phyloP scores from a whole-genome alignment of 1,140 invertebrate genomes.

The Aphelenchoides besseyi region DNA sequence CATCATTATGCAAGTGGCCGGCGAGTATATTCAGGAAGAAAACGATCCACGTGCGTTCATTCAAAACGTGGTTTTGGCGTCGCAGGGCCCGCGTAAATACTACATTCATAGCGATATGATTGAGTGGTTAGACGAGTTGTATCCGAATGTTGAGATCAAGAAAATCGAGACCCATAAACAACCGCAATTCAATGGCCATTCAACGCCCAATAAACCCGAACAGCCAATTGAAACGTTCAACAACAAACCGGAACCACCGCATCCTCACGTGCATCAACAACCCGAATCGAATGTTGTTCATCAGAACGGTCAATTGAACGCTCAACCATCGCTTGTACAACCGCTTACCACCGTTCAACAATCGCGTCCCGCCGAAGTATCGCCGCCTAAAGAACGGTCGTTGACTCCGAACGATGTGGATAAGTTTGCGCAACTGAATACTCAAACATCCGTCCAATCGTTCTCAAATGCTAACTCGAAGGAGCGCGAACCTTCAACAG shows the following conservation, averaged over 20 bases:
- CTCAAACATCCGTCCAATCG: not conserved
- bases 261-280: not conserved
- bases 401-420: not conserved
- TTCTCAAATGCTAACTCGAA: not conserved
- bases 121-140: constrained; percentile 1
- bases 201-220: not conserved
- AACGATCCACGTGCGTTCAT: not conserved
- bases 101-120: constrained; percentile 18
- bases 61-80: constrained; percentile 16
- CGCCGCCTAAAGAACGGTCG: not conserved
- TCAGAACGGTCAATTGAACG: constrained; percentile 5
- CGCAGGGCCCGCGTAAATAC: constrained; percentile 12
- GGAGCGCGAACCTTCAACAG: not conserved
- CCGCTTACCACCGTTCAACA: not conserved
- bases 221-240: not conserved
- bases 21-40: not conserved
- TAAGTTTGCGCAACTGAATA: not conserved
- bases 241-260: not conserved
- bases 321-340: not conserved
- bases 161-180: not conserved
- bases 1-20: constrained; percentile 13
- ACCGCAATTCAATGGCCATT: not conserved
- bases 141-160: not conserved
- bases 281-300: not conserved
- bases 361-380: not conserved